phyloP scores from a whole-genome alignment of 2,888 invertebrate genomes.

The Anthrax anthrax region DNA sequence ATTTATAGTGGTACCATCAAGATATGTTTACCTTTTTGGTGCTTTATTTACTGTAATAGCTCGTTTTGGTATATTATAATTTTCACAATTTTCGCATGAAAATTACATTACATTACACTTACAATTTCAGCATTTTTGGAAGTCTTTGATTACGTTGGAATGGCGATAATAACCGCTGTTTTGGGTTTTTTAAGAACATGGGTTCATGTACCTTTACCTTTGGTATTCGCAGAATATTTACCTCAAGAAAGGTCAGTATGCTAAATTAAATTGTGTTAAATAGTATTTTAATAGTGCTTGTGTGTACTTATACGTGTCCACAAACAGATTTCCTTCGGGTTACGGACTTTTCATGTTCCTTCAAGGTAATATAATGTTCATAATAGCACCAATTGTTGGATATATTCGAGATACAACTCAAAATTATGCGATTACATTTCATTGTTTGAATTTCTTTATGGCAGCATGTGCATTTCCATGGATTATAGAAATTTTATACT shows the following conservation, averaged over 20 bases:
- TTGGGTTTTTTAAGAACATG: slow-evolving; percentile 57
- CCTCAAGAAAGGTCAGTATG: slow-evolving; percentile 44
- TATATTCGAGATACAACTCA: slow-evolving; percentile 44
- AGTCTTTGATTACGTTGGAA: slow-evolving; percentile 38
- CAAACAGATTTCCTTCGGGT: slow-evolving; percentile 55
- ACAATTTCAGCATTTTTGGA: slow-evolving; percentile 39
- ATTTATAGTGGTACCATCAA: slow-evolving; percentile 45
- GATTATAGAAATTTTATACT: slow-evolving; percentile 41
- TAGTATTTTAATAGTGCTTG: neutral
- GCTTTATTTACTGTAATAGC: slow-evolving; percentile 50
- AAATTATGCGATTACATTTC: slow-evolving; percentile 50
- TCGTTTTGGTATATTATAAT: slow-evolving; percentile 42
- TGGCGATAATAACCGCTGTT: slow-evolving; percentile 42
- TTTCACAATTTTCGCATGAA: no score
- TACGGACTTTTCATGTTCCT: slow-evolving; percentile 58
- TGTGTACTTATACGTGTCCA: no score
- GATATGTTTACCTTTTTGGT: slow-evolving; percentile 49
- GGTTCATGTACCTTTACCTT: slow-evolving; percentile 53
- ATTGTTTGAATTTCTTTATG: slow-evolving; percentile 50
- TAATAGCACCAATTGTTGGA: slow-evolving; percentile 57
- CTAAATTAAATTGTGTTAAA: neutral
- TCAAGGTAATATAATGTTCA: slow-evolving; percentile 49
- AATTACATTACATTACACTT: no score
- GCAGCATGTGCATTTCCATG: slow-evolving; percentile 53
- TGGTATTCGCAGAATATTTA: slow-evolving; percentile 53